These are phyloP conservation scores for Cryptotis parvus DNA, from an alignment of 2,113 vertebrate genomes.

Conservation along the genomic window DNA sequence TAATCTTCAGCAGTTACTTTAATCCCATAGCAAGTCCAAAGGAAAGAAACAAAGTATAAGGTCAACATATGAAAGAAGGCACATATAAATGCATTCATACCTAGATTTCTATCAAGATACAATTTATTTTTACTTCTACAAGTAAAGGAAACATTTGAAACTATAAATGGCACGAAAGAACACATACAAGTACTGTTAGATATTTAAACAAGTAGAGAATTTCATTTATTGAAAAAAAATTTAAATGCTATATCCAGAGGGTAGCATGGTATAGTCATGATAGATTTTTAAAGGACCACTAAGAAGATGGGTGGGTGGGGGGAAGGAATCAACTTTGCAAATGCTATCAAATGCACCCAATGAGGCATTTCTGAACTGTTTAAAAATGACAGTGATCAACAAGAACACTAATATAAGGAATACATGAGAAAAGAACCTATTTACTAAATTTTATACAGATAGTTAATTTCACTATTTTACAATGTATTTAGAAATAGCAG, in stretches of 20 bases:
- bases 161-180: not conserved
- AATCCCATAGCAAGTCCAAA: not conserved
- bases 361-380: not conserved
- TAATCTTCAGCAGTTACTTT: not conserved
- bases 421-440: not conserved
- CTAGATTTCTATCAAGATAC: not conserved
- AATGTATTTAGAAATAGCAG: not conserved
- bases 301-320: not conserved
- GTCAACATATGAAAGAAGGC: not conserved
- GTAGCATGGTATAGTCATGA: not conserved
- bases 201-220: not conserved
- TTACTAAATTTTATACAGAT: not conserved
- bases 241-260: not conserved
- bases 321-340: not conserved
- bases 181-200: not conserved
- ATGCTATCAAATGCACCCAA: not conserved
- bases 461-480: not conserved
- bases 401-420: conserved; percentile 26
- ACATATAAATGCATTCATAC: not conserved
- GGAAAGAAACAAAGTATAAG: not conserved
- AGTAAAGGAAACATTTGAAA: not conserved
- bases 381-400: conserved; percentile 2
- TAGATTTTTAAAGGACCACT: not conserved
- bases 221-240: conserved; percentile 1
- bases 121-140: not conserved